These are phyloP conservation scores for Blomia tropicalis DNA, from an alignment of 2,888 invertebrate genomes.

Conservation along the genomic window DNA sequence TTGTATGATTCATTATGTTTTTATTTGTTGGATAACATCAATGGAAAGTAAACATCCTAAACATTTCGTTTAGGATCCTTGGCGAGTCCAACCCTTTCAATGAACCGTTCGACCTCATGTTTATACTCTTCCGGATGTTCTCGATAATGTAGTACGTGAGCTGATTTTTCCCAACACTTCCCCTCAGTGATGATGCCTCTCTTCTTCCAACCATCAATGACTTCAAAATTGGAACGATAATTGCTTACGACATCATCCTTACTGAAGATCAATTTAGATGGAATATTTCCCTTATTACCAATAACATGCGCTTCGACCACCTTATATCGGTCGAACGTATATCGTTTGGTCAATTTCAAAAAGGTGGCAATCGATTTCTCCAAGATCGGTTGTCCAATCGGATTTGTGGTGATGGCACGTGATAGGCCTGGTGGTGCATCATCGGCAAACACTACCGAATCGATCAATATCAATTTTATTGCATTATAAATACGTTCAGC, in stretches of 20 bases:
- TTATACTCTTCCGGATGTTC: conserved; percentile 16
- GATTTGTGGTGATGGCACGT: conserved; percentile 16
- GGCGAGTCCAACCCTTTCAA: neutral
- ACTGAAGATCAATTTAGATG: neutral
- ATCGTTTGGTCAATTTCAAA: neutral
- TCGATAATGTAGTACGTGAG: conserved; percentile 16
- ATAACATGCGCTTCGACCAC: neutral
- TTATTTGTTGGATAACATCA: neutral
- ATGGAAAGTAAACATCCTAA: neutral
- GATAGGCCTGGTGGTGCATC: conserved; percentile 18
- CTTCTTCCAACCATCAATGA: neutral
- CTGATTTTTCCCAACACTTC: conserved; percentile 11
- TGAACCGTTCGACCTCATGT: neutral
- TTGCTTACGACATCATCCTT: conserved; percentile 18
- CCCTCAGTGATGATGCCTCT: neutral
- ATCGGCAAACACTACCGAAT: conserved; percentile 17
- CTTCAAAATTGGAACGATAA: neutral
- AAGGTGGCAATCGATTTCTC: conserved; percentile 14
- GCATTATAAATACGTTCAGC: conserved; percentile 34
- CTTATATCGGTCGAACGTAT: neutral
- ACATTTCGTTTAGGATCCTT: neutral
- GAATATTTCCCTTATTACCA: neutral
- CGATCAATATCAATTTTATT: conserved; percentile 61
- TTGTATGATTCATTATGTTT: neutral
- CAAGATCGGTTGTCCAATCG: conserved; percentile 11